These are phyloP conservation scores for Melanerpes aurifrons DNA, from an alignment of 2,113 vertebrate species.

Conservation along the genomic window DNA sequence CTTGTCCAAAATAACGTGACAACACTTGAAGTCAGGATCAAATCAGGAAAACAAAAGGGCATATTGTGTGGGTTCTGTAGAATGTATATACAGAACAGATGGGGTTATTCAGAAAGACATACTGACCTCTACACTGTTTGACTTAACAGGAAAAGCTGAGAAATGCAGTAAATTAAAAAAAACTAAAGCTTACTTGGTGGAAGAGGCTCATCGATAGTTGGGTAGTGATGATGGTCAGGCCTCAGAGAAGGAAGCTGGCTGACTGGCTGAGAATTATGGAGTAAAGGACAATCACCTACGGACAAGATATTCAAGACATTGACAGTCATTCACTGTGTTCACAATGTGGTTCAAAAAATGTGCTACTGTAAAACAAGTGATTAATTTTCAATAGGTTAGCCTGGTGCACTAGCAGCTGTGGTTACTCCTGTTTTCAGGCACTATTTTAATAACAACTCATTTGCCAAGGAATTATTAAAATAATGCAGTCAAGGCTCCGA, in stretches of 20 bases:
- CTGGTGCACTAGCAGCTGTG: background rate
- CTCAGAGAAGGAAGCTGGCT: constrained; percentile 92
- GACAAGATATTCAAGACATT: constrained; percentile 83
- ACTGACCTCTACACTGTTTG: constrained; percentile 72
- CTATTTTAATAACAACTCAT: constrained; percentile 33
- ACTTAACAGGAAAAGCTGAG: constrained; percentile 70
- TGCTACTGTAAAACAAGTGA: constrained; percentile 69
- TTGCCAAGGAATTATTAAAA: constrained; percentile 31
- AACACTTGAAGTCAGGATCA: constrained; percentile 18
- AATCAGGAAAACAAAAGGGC: constrained; percentile 12
- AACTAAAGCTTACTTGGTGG: constrained; percentile 96
- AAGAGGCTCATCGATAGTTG: constrained; percentile 94
- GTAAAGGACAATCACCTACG: constrained; percentile 85
- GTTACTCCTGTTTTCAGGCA: constrained; percentile 11
- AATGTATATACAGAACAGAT: constrained; percentile 14
- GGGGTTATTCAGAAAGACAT: constrained; percentile 58
- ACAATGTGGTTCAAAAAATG: constrained; percentile 68
- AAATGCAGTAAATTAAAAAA: constrained; percentile 70
- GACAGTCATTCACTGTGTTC: constrained; percentile 74
- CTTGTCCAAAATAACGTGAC: background rate
- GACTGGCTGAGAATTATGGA: constrained; percentile 89
- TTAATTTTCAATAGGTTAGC: background rate
- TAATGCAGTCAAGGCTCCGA: background rate
- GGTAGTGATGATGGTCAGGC: constrained; percentile 94
- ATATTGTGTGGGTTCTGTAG: background rate